phyloP scores from a whole-genome alignment of 2,888 invertebrate species.

The Cabera pusaria region DNA sequence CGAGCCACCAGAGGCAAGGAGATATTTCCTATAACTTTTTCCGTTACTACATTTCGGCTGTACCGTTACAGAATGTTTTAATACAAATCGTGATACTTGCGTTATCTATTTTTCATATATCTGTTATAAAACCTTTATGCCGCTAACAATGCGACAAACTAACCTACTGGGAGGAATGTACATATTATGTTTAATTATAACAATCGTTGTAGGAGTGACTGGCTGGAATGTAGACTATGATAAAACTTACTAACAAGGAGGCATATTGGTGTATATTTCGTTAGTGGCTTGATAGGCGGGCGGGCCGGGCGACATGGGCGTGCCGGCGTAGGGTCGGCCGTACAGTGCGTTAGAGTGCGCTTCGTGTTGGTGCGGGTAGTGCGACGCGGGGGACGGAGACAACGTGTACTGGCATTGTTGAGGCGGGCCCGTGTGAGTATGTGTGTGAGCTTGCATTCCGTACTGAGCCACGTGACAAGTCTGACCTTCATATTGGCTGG shows the following conservation, averaged over 20 bases:
- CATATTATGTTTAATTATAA: constrained; percentile 15
- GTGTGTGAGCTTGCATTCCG: not conserved
- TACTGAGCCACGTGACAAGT: constrained; percentile 10
- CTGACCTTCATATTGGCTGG: constrained; percentile 22
- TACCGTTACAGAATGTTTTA: too few relatives aligned
- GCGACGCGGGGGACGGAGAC: constrained; percentile 13
- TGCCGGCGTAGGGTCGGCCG: constrained; percentile 25
- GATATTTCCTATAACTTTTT: too few relatives aligned
- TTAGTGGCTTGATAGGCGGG: constrained; percentile 67
- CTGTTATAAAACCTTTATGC: too few relatives aligned
- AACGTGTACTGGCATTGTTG: too few relatives aligned
- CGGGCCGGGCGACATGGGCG: constrained; percentile 59
- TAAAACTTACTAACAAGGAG: constrained; percentile 31
- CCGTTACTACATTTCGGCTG: too few relatives aligned
- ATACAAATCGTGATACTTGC: too few relatives aligned
- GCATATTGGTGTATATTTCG: constrained; percentile 56
- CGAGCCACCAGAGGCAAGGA: too few relatives aligned
- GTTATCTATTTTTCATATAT: too few relatives aligned
- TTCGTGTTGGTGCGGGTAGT: constrained; percentile 10
- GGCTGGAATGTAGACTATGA: constrained; percentile 1
- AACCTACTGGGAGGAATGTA: constrained; percentile 29
- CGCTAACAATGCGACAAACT: too few relatives aligned
- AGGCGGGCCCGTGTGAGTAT: constrained; percentile 3
- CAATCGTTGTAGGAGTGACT: constrained; percentile 20
- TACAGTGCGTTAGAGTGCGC: constrained; percentile 13